Conservation (phyloP, 2,888 invertebrate species). For the Drosophila eohydei region DNA sequence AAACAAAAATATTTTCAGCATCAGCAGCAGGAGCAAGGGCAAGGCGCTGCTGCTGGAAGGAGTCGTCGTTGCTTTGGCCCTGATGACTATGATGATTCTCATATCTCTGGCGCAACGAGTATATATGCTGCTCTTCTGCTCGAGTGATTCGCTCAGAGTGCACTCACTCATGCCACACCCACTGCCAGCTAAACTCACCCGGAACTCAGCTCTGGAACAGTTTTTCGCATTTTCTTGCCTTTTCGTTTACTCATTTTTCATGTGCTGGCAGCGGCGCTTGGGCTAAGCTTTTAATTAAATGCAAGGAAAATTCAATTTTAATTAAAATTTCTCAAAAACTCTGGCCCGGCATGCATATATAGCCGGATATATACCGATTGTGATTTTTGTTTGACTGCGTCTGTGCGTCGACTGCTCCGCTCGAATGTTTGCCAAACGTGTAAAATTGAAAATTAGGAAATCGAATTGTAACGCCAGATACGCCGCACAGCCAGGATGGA, state of each 20-base stretch:
- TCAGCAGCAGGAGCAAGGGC: conserved; percentile 16
- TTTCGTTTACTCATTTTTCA: conserved; percentile 69
- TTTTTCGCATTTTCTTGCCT: conserved; percentile 69
- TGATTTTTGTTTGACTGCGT: conserved; percentile 18
- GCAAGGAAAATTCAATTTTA: conserved; percentile 80
- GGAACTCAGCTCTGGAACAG: conserved; percentile 51
- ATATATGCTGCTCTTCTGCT: conserved; percentile 67
- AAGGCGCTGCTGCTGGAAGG: conserved; percentile 12
- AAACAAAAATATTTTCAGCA: conserved; percentile 60
- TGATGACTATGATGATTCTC: conserved; percentile 70
- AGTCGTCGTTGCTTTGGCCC: conserved; percentile 21
- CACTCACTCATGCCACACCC: conserved; percentile 19
- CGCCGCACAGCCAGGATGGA: conserved; percentile 1
- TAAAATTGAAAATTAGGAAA: conserved; percentile 80
- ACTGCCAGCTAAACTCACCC: background rate
- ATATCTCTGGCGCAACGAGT: conserved; percentile 66
- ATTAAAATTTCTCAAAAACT: conserved; percentile 77
- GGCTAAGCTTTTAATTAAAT: conserved; percentile 79
- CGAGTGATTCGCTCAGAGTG: conserved; percentile 55
- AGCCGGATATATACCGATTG: conserved; percentile 43
- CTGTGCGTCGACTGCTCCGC: conserved; percentile 33
- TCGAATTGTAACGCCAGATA: conserved; percentile 68
- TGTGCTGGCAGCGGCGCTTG: conserved; percentile 61
- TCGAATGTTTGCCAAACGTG: conserved; percentile 78
- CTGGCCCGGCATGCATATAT: conserved; percentile 48